Conservation (phyloP, 2,888 invertebrate species). For the Drosophila atroscutellata region DNA sequence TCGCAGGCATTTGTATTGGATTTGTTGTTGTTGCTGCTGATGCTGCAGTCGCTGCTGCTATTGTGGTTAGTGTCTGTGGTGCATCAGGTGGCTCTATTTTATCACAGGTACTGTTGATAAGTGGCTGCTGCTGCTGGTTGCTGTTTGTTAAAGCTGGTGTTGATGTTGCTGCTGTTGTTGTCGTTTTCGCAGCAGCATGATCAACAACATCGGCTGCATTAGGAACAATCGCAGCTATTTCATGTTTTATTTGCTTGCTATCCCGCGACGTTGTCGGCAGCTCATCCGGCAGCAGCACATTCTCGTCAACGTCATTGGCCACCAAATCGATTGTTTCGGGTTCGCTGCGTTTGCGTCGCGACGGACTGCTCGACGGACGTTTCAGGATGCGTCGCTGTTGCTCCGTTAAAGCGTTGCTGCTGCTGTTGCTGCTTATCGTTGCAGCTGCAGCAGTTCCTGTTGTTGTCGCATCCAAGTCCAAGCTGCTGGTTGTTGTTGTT, state of each 20-base stretch:
- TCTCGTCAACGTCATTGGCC: constrained; percentile 28
- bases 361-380: constrained; percentile 74
- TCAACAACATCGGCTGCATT: constrained; percentile 54
- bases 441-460: constrained; percentile 38
- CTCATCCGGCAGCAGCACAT: constrained; percentile 33
- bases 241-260: constrained; percentile 73
- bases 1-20: constrained; percentile 32
- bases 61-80: constrained; percentile 39
- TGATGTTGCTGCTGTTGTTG: constrained; percentile 25
- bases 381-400: constrained; percentile 74
- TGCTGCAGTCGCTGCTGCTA: constrained; percentile 38
- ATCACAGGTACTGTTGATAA: constrained; percentile 85
- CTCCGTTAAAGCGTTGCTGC: constrained; percentile 57
- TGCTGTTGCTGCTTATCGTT: constrained; percentile 29
- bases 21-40: constrained; percentile 21
- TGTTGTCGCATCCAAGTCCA: constrained; percentile 28
- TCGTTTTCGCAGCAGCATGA: constrained; percentile 41
- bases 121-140: constrained; percentile 52
- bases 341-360: constrained; percentile 57
- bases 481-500: constrained; percentile 32
- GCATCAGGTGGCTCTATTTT: constrained; percentile 73
- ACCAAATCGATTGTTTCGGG: constrained; percentile 33
- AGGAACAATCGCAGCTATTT: constrained; percentile 59
- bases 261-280: constrained; percentile 65
- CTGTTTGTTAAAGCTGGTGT: constrained; percentile 42